These are phyloP conservation scores for Achroia grisella DNA, from an alignment of 1,140 invertebrate genomes.

Conservation along the genomic window DNA sequence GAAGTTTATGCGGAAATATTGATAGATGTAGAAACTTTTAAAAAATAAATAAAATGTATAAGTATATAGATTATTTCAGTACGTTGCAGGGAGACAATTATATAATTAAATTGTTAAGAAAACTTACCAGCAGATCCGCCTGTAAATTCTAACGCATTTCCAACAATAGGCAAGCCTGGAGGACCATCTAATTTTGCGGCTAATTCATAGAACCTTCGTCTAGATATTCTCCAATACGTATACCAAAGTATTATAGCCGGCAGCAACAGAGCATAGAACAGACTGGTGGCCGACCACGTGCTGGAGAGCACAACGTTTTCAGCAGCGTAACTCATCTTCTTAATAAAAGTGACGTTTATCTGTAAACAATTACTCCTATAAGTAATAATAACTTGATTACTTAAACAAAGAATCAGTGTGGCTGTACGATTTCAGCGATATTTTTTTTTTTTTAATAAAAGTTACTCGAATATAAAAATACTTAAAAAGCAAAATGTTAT, in stretches of 20 bases:
- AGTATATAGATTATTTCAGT: too few relatives aligned
- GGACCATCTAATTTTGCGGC: constrained; percentile 83
- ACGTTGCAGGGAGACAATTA: too few relatives aligned
- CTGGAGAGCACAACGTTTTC: constrained; percentile 42
- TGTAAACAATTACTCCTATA: neutral
- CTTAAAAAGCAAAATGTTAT: too few relatives aligned
- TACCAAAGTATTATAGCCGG: constrained; percentile 80
- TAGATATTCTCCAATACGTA: constrained; percentile 82
- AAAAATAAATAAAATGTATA: too few relatives aligned
- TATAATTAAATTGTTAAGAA: neutral
- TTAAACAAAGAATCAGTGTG: too few relatives aligned
- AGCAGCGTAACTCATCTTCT: constrained; percentile 48
- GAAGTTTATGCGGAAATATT: too few relatives aligned
- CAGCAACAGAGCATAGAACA: constrained; percentile 81
- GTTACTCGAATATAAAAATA: too few relatives aligned
- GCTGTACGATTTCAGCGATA: too few relatives aligned
- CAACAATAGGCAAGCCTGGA: constrained; percentile 78
- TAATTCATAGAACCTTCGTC: constrained; percentile 79
- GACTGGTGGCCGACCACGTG: constrained; percentile 69
- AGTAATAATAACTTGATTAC: too few relatives aligned
- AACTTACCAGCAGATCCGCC: constrained; percentile 77
- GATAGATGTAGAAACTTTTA: too few relatives aligned
- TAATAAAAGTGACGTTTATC: neutral
- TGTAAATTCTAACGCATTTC: constrained; percentile 81
- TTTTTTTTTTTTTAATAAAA: too few relatives aligned